Evolutionary conservation across 2,797 vertebrate genomes (phyloP), one percentile per base, ranked within the genome.

Genomic region (Catharus ustulatus): DNA sequence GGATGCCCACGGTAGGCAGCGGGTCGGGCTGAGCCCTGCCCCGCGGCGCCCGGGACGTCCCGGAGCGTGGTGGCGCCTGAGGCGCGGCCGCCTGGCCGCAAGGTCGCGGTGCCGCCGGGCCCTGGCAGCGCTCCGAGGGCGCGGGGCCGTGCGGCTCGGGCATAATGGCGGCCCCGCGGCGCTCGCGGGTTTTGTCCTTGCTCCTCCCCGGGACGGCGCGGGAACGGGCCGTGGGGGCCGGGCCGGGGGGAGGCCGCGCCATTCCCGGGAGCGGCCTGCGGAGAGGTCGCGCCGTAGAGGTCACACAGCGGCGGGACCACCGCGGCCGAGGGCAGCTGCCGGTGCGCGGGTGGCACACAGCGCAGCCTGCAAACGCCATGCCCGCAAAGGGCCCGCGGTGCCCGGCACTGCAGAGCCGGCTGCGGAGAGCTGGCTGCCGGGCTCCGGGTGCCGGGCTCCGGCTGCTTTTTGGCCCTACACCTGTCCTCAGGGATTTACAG

Each of bases 281-380:
- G 34, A 34, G 72, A 89, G 87, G 79, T 40, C 87, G 87, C 38
- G 64, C 79, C 72, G 79, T 71, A 83, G 87, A 89, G 87, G 87
- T 89, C 87, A 89, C 64, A 5, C 51, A 14, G 58, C 27, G 27
- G 42, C n/a, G 62, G 54, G 72, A 76, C 38, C 62, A 13, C 45
- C 62, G 48, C 57, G 42, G 42, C 20, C 12, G 57, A 24, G 57
- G 48, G 20, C 62, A 13, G 74, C 42, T 30, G 14, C 42, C 12
- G 57, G 17, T 8, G 55, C 29, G 30, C 32, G 20, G 42, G 7
- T 4, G 48, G 21, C 55, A 4, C 15, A 1, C 38, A 5, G 42
- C 42, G 3, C 30, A 3, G 42, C 40, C 40, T 6, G 73, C 29
- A 9, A 42, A 26, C 55, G 40, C 34, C 48, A 2, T 26, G 29